Evolutionary conservation across 2,888 invertebrate genomes (phyloP), one percentile per base, ranked within the genome.

Genomic region (Allophyes oxyacanthae): DNA sequence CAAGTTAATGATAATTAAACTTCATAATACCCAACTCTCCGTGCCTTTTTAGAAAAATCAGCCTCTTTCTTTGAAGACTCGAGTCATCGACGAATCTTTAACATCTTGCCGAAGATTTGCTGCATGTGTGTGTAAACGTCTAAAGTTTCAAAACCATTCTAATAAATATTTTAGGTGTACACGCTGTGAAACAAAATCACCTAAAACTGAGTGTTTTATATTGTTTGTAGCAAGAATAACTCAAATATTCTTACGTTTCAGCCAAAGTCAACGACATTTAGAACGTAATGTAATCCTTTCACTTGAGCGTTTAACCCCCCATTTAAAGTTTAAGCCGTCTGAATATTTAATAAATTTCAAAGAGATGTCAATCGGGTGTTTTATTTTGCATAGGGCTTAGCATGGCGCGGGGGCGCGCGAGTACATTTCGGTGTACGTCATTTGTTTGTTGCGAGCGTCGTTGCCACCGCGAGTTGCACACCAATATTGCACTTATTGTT

Each of bases 331-430:
- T 84, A 91, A 92, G 89, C 89, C 83, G 79, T 73, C 84, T 94
- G 91, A 92, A 94, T 94, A 90, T 92, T 93, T 94, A 92, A 94
- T 92, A 93, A 90, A 91, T 92, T 92, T 92, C 91, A 90, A 91
- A 91, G 90, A 91, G 91, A 93, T 90, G 94, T 92, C 94, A 94
- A 92, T 92, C 84, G 92, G 84, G 91, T 91, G 89, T 92, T 94
- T 93, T 94, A 94, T 94, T 94, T 94, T 94, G 94, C 93, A 93
- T 94, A 92, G 91, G 87, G 92, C 85, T 92, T 87, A 91, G 79
- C 84, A 78, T 60, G 71, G 81, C 77, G 81, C 71, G 48, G 64
- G 64, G 64, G 89, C 84, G 88, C 87, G 87, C 86, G 88, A 94
- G 94, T 94, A 94, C 88, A 87, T 94, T 94, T 93, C 92, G 82